Evolutionary conservation across 2,797 vertebrate species (phyloP).

Genomic region (Siniperca obscura): DNA sequence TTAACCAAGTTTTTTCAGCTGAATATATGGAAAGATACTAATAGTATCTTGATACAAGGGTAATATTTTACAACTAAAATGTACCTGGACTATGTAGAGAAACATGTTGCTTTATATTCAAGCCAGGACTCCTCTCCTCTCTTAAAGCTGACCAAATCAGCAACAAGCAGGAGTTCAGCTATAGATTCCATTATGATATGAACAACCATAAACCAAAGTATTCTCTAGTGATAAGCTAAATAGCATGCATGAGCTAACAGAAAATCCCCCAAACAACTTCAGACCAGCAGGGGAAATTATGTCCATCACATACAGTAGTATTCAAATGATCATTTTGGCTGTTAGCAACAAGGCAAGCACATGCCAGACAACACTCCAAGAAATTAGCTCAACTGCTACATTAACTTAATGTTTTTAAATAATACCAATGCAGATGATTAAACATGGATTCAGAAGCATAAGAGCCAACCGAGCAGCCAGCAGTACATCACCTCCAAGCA

Average conservation of each 20-base stretch:
- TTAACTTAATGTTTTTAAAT: not conserved
- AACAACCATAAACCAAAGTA: not conserved
- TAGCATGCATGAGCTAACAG: not conserved
- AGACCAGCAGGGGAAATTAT: not conserved
- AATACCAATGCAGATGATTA: slow-evolving; percentile 2
- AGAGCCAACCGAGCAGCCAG: slow-evolving; percentile 7
- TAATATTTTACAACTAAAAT: not conserved
- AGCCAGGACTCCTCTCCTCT: not conserved
- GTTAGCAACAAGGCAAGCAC: not conserved
- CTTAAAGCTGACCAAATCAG: not conserved
- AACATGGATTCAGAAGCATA: not conserved
- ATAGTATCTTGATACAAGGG: not conserved
- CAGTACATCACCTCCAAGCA: slow-evolving; percentile 1
- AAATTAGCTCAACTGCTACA: not conserved
- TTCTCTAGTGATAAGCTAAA: not conserved
- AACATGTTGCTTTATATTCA: not conserved
- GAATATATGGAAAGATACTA: not conserved
- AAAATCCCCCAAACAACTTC: not conserved
- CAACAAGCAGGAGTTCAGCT: not conserved
- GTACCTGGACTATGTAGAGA: not conserved
- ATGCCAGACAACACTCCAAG: not conserved
- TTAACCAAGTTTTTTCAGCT: not conserved
- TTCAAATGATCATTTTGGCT: not conserved
- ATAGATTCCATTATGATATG: not conserved
- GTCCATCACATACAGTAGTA: not conserved